These are phyloP conservation scores for Amia ocellicauda DNA, from an alignment of 2,113 vertebrate genomes.

Conservation along the genomic window DNA sequence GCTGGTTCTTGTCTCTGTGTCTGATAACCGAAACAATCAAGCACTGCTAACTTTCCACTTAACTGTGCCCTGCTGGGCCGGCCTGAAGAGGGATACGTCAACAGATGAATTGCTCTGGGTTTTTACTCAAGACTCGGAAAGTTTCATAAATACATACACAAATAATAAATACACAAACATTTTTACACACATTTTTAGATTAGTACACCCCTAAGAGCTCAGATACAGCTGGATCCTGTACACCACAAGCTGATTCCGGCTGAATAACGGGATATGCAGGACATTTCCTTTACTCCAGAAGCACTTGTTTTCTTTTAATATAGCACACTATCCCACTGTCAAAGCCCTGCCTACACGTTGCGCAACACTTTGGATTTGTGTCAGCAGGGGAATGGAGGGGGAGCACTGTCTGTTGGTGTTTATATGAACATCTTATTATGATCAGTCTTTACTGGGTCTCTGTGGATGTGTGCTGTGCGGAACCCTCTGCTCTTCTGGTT, in stretches of 20 bases:
- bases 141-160: too few species aligned
- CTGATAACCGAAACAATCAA: background rate
- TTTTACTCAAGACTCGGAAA: background rate
- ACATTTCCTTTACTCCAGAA: background rate
- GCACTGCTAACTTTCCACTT: background rate
- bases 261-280: background rate
- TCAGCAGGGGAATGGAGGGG: too few species aligned
- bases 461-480: too few species aligned
- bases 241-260: too few species aligned
- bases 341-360: background rate
- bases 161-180: too few species aligned
- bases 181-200: too few species aligned
- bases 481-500: too few species aligned
- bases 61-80: background rate
- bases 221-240: too few species aligned
- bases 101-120: background rate
- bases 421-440: too few species aligned
- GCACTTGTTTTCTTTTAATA: constrained; percentile 1
- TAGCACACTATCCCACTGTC: background rate
- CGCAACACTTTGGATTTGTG: background rate
- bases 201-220: too few species aligned
- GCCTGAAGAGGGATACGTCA: background rate
- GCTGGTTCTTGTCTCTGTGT: background rate
- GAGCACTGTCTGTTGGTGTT: too few species aligned
- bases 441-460: too few species aligned